Base-by-base conservation (phyloP, 2,888 invertebrate genomes). In the Sinodicranocentrus sp. region DNA sequence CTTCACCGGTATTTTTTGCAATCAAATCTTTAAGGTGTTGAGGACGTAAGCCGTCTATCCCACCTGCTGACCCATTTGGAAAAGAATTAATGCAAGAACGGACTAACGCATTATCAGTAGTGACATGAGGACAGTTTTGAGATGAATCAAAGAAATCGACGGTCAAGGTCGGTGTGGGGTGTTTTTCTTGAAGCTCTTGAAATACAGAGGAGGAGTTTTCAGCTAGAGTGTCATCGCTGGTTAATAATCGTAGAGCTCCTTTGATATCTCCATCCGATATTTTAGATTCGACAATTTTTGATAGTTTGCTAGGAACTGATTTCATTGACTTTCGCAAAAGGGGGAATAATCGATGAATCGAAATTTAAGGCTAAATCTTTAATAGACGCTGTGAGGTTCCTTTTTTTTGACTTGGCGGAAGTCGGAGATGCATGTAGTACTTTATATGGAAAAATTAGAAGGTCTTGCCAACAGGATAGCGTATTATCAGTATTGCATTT, bases 1-100 rank as follows among this genome's bases (percentile, higher is more conserved):
- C 70, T 0, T 77, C 48, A 0, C 77, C 63, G 17, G 43, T 25
- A 1, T 26, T 2, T 2, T 15, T 13, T 5, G 2, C 10, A 17
- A 33, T 17, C 10, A 82, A 25, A 44, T 82, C 82, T 48, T 76
- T 76, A 1, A 82, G 28, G 28, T 59, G 54, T 59, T 76, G 75
- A 3, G 76, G 57, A 3, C 68, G 15, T 1, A 82, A 25, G 10
- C 75, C 75, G 21, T 82, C 82, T 2, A 68, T 17, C 1, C 82
- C 82, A 3, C 43, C 43, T n/a, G 52, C 67, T 5, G 75, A 65
- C 1, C 82, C 82, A 26, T 54, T 54, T 13, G 82, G 75, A 33
- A 83, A 83, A 17, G n/a, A n/a, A n/a, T n/a, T n/a, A n/a, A n/a
- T n/a, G n/a, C n/a, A n/a, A n/a, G n/a, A n/a, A n/a, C n/a, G n/a